Conservation (phyloP, 2,888 invertebrate genomes). For the Beris morrisii region DNA sequence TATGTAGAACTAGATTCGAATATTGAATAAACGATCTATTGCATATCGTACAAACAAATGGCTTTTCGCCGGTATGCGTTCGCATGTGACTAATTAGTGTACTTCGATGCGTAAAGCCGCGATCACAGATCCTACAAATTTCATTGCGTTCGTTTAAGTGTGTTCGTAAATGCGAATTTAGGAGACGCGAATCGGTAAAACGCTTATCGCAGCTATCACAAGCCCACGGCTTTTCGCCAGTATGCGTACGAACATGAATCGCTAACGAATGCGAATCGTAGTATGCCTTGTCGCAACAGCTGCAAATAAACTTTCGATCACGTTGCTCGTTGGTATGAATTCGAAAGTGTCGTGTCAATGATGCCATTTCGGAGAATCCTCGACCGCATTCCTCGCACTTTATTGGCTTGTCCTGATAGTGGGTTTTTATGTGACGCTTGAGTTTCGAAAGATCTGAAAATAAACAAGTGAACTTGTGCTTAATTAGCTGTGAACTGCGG, state of each 20-base stretch:
- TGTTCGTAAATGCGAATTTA: constrained; percentile 60
- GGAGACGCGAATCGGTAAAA: constrained; percentile 57
- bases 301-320: constrained; percentile 59
- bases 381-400: constrained; percentile 59
- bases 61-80: constrained; percentile 65
- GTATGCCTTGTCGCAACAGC: constrained; percentile 60
- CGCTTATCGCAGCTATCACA: constrained; percentile 56
- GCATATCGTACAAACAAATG: constrained; percentile 62
- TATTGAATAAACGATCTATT: constrained; percentile 65
- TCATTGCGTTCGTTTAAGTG: constrained; percentile 61
- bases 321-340: constrained; percentile 58
- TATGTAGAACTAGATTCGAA: constrained; percentile 58
- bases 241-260: constrained; percentile 55
- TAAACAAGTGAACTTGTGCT: constrained; percentile 11
- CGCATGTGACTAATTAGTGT: constrained; percentile 64
- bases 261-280: constrained; percentile 49
- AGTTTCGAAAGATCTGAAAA: constrained; percentile 51
- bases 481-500: background rate
- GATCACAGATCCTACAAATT: constrained; percentile 61
- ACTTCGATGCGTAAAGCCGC: constrained; percentile 64
- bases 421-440: constrained; percentile 60
- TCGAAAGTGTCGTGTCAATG: constrained; percentile 59
- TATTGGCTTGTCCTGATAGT: constrained; percentile 60
- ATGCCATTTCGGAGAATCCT: constrained; percentile 60
- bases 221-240: constrained; percentile 54